A percentile compares a stretch with the other conserved stretches of the same genome.
Evolutionary conservation across 2,113 vertebrate genomes (phyloP).

Genomic region (Ictalurus furcatus): DNA sequence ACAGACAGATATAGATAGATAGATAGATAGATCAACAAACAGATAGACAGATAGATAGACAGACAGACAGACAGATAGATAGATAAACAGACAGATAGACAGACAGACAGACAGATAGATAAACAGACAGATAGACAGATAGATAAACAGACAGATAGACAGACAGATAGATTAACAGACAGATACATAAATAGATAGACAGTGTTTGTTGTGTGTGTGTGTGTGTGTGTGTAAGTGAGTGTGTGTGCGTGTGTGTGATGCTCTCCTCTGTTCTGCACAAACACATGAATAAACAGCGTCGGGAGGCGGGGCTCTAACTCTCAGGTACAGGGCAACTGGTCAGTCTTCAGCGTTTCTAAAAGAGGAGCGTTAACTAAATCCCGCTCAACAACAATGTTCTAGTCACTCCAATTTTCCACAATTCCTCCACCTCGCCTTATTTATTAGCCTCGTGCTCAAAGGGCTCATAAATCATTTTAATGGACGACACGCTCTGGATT

Average conservation of each 20-base stretch:
- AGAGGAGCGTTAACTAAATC: not conserved
- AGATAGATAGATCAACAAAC: too few species aligned
- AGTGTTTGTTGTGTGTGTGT: constrained; percentile 5
- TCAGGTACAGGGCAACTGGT: not conserved
- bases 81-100: too few species aligned
- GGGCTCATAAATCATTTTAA: constrained; percentile 20
- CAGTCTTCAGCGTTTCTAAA: not conserved
- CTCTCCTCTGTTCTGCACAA: not conserved
- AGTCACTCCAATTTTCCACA: constrained; percentile 11
- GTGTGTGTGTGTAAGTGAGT: constrained; percentile 1
- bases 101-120: too few species aligned
- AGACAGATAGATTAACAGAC: too few species aligned
- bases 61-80: too few species aligned
- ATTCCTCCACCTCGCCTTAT: not conserved
- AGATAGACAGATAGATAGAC: too few species aligned
- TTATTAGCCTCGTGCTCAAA: constrained; percentile 31
- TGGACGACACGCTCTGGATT: not conserved
- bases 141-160: too few species aligned
- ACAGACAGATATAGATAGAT: too few species aligned
- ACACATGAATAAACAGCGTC: not conserved
- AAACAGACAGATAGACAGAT: too few species aligned
- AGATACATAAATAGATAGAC: too few species aligned
- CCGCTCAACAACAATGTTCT: not conserved
- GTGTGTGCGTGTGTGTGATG: not conserved
- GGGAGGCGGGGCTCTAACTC: not conserved